phyloP scores from a whole-genome alignment of 2,113 vertebrate genomes.

The Gavia stellata region DNA sequence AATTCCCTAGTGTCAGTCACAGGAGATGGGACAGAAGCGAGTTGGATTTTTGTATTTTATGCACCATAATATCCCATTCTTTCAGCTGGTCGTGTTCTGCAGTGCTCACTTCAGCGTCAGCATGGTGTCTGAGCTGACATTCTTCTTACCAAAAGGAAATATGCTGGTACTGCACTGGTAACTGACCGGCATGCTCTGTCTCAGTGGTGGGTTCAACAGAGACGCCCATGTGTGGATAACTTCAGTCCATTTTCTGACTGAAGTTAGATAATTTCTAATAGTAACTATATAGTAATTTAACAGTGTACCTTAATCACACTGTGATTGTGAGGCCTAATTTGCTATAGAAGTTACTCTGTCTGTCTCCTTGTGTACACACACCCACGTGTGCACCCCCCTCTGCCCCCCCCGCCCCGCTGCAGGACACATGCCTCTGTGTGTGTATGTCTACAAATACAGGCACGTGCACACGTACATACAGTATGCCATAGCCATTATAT shows the following conservation, averaged over 20 bases:
- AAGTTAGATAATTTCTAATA: background rate
- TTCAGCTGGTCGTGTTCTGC: background rate
- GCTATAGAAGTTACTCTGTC: background rate
- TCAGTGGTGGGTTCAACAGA: background rate
- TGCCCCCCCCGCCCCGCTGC: background rate
- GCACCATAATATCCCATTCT: rapidly evolving
- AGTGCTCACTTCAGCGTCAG: background rate
- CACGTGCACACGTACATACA: background rate
- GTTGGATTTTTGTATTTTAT: background rate
- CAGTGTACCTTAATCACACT: background rate
- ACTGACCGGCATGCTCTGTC: background rate
- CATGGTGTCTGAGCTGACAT: background rate
- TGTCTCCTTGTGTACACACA: background rate
- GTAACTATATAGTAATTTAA: background rate
- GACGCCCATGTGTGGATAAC: background rate
- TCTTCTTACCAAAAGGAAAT: background rate
- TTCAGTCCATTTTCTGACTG: background rate
- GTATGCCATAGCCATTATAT: background rate
- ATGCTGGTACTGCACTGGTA: background rate
- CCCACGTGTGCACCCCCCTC: rapidly evolving
- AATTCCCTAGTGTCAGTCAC: background rate
- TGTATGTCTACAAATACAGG: rapidly evolving
- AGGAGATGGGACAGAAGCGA: background rate
- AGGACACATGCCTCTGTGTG: background rate
- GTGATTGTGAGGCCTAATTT: background rate